Evolutionary conservation across 1,140 invertebrate species (phyloP).

Genomic region (Caenorhabditis tropicalis): DNA sequence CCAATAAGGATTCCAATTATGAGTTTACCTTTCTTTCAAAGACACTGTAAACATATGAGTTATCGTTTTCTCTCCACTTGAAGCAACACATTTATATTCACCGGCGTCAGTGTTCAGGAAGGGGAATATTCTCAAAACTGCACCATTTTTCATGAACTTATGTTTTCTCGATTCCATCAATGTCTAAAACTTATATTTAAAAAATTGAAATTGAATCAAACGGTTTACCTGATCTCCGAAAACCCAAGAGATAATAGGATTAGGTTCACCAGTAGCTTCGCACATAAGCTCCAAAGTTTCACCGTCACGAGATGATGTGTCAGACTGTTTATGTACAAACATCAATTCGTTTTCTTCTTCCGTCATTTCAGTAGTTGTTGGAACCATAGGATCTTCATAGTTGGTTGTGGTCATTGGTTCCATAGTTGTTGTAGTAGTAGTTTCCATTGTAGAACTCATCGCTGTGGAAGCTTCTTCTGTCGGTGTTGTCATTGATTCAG

Average conservation of each 20-base stretch:
- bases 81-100: constrained; percentile 32
- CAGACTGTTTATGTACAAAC: background rate
- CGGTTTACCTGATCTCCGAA: constrained; percentile 55
- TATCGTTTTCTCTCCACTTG: background rate
- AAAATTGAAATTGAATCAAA: constrained; percentile 58
- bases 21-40: background rate
- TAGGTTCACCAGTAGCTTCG: constrained; percentile 65
- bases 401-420: background rate
- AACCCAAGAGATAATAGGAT: constrained; percentile 62
- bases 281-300: constrained; percentile 63
- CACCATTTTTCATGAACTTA: constrained; percentile 57
- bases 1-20: constrained; percentile 47
- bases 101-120: constrained; percentile 70
- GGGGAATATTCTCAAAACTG: constrained; percentile 68
- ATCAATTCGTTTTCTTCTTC: background rate
- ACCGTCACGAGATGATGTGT: constrained; percentile 62
- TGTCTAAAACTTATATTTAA: constrained; percentile 53
- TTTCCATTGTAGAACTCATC: background rate
- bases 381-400: background rate
- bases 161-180: constrained; percentile 55
- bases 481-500: background rate
- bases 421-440: background rate
- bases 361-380: background rate
- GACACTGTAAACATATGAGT: background rate
- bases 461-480: background rate